These are phyloP conservation scores for Ylistrum balloti DNA, from an alignment of 1,140 invertebrate species.

Conservation along the genomic window DNA sequence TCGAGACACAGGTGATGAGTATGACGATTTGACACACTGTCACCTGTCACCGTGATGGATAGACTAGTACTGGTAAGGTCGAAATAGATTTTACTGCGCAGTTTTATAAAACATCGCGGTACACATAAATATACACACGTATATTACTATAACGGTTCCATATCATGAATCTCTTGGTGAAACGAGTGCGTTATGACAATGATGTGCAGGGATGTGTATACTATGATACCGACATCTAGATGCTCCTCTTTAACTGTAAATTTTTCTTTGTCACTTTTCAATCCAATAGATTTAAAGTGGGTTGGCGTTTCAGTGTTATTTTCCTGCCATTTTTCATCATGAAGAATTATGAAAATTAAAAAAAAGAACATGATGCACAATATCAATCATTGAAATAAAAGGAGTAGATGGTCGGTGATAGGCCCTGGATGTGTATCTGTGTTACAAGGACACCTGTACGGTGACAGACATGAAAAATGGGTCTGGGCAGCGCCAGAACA, in stretches of 20 bases:
- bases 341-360: neutral
- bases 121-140: neutral
- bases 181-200: neutral
- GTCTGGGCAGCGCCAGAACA: neutral
- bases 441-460: neutral
- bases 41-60: slow-evolving; percentile 20
- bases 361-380: neutral
- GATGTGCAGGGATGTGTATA: neutral
- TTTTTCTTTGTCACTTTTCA: too few species aligned
- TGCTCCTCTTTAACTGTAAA: neutral
- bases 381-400: neutral
- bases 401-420: neutral
- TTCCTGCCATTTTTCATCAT: too few species aligned
- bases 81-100: neutral
- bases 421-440: neutral
- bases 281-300: neutral
- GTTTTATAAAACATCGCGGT: neutral
- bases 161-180: neutral
- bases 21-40: neutral
- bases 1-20: neutral
- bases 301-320: too few species aligned
- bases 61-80: slow-evolving; percentile 18
- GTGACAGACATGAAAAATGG: neutral
- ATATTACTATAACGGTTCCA: neutral
- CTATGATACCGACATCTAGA: neutral